Evolutionary conservation across 2,113 vertebrate genomes (phyloP).

Genomic region (Trachemys scripta): DNA sequence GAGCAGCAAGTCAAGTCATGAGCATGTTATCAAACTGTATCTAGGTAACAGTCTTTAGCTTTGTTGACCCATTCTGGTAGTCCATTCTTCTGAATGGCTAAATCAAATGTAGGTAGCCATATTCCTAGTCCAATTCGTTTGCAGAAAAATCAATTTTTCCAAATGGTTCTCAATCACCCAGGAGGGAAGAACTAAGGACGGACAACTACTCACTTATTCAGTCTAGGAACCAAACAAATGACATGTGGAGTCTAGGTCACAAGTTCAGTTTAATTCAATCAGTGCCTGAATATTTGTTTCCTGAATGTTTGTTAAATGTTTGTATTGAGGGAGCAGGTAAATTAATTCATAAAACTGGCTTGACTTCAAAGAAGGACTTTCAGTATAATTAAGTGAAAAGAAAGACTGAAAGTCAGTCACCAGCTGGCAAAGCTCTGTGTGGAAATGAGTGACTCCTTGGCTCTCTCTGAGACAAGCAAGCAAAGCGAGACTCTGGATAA

Average conservation of each 20-base stretch:
- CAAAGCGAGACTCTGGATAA: background rate
- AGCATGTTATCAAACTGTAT: background rate
- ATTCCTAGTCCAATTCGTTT: background rate
- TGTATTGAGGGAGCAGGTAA: slow-evolving; percentile 44
- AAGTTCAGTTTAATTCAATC: slow-evolving; percentile 30
- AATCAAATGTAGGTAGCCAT: background rate
- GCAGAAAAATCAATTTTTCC: background rate
- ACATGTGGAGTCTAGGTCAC: background rate
- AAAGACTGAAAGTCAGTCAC: background rate
- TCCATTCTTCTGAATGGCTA: slow-evolving; percentile 32
- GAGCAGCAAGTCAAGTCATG: background rate
- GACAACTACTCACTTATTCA: background rate
- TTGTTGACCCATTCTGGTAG: background rate
- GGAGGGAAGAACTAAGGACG: background rate
- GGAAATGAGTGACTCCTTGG: background rate
- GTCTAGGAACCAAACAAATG: background rate
- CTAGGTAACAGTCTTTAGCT: background rate
- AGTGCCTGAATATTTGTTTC: slow-evolving; percentile 40
- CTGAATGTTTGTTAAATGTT: slow-evolving; percentile 7
- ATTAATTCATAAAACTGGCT: slow-evolving; percentile 64
- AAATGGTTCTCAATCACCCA: background rate
- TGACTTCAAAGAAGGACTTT: slow-evolving; percentile 44
- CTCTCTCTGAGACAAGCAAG: background rate
- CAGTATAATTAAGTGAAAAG: background rate
- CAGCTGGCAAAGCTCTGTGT: background rate